phyloP scores from a whole-genome alignment of 2,113 vertebrate genomes.

The Bufo bufo region DNA sequence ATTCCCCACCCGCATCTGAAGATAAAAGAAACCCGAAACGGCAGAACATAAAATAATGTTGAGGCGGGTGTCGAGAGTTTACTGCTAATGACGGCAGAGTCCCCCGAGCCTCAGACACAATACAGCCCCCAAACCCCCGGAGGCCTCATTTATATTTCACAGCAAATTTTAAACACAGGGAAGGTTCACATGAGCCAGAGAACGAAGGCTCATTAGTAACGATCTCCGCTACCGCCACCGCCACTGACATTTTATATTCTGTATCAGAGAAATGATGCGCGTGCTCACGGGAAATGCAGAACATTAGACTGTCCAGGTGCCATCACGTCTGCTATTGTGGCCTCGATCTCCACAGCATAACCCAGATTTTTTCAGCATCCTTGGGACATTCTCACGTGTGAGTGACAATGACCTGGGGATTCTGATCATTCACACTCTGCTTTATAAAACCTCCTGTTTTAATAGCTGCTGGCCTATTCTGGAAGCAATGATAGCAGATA shows the following conservation, averaged over 20 bases:
- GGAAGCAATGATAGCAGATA: no score
- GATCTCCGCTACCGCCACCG: neutral
- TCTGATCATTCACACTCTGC: no score
- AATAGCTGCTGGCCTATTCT: no score
- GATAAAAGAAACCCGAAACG: neutral
- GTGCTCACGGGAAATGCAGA: neutral
- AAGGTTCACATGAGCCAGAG: neutral
- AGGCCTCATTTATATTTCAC: slow-evolving; percentile 20
- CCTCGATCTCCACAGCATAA: neutral
- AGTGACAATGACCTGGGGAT: no score
- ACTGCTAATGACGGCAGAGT: neutral
- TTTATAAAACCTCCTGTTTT: no score
- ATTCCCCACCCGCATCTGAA: neutral
- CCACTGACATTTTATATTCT: neutral
- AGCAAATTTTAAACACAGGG: neutral
- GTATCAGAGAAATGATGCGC: no score
- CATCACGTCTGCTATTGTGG: neutral
- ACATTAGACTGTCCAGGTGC: neutral
- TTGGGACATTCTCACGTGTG: no score
- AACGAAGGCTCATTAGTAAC: neutral
- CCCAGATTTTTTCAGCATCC: no score
- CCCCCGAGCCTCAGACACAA: neutral
- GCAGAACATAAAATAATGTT: neutral
- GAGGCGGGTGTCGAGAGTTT: neutral
- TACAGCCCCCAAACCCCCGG: neutral